Conservation (phyloP, 1,140 invertebrate genomes). For the Trichomalopsis sarcophagae region DNA sequence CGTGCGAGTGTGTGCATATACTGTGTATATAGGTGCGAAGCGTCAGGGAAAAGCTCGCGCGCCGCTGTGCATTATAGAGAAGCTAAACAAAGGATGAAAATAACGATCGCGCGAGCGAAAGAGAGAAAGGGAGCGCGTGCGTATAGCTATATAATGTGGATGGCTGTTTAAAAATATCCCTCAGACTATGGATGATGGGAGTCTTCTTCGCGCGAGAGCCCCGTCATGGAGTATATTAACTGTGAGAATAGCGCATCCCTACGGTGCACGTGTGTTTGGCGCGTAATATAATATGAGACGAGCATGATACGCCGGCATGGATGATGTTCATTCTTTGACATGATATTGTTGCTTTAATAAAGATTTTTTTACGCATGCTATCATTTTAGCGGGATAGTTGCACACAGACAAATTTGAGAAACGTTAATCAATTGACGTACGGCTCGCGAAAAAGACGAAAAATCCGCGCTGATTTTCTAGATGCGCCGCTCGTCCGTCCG, state of each 20-base stretch:
- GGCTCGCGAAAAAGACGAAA: too few species aligned
- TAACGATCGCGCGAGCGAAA: background rate
- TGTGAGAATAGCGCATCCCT: background rate
- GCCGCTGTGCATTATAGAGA: background rate
- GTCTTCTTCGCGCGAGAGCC: background rate
- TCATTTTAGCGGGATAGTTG: too few species aligned
- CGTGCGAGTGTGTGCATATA: background rate
- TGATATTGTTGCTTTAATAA: too few species aligned
- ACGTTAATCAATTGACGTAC: too few species aligned
- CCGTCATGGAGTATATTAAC: background rate
- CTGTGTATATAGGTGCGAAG: background rate
- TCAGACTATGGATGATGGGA: background rate
- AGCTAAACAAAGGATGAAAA: constrained; percentile 15
- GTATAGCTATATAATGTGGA: background rate
- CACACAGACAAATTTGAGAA: too few species aligned
- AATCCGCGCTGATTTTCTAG: too few species aligned
- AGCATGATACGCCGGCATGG: too few species aligned
- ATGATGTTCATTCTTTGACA: too few species aligned
- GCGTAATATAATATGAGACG: too few species aligned
- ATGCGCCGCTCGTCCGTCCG: too few species aligned
- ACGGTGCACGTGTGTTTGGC: background rate
- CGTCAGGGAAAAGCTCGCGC: background rate
- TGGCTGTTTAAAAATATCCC: background rate
- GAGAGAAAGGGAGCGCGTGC: too few species aligned
- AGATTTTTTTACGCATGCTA: too few species aligned